phyloP scores from a whole-genome alignment of 2,113 vertebrate species.

The Hydrolagus affinis region DNA sequence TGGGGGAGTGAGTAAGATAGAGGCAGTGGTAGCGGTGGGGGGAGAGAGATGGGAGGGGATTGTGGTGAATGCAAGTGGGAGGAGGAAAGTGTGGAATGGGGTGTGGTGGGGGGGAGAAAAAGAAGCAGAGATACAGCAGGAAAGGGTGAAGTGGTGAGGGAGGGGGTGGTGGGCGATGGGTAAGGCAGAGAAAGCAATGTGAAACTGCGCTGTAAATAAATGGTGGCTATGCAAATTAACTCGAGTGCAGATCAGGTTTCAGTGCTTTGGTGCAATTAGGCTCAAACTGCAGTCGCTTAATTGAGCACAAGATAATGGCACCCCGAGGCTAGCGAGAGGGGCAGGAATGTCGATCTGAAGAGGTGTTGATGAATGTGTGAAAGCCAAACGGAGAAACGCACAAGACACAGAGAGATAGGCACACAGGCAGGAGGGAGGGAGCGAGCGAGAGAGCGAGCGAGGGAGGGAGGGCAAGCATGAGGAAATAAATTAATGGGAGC shows the following conservation, averaged over 20 bases:
- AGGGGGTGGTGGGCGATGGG: not conserved
- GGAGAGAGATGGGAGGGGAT: too few species aligned
- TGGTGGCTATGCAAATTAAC: slow-evolving; percentile 6
- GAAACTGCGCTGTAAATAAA: not conserved
- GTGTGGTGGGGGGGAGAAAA: not conserved
- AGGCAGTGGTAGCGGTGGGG: too few species aligned
- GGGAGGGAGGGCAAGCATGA: slow-evolving; percentile 39
- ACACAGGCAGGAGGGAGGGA: slow-evolving; percentile 75
- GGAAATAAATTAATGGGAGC: slow-evolving; percentile 33
- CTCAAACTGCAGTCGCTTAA: slow-evolving; percentile 80
- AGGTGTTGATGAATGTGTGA: slow-evolving; percentile 59
- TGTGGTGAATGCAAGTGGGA: not conserved
- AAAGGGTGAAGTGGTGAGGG: not conserved
- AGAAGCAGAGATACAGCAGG: not conserved
- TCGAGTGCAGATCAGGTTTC: slow-evolving; percentile 50
- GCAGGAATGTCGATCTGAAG: slow-evolving; percentile 60
- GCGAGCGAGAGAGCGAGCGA: too few species aligned
- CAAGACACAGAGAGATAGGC: slow-evolving; percentile 54
- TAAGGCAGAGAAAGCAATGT: not conserved
- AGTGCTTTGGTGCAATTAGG: slow-evolving; percentile 66
- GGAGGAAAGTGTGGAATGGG: not conserved
- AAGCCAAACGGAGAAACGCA: slow-evolving; percentile 73
- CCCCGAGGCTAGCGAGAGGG: slow-evolving; percentile 52
- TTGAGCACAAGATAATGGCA: slow-evolving; percentile 84
- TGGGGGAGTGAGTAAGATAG: too few species aligned